Base-by-base conservation (phyloP, 2,113 vertebrate species). In the Protobothrops flavoviridis region DNA sequence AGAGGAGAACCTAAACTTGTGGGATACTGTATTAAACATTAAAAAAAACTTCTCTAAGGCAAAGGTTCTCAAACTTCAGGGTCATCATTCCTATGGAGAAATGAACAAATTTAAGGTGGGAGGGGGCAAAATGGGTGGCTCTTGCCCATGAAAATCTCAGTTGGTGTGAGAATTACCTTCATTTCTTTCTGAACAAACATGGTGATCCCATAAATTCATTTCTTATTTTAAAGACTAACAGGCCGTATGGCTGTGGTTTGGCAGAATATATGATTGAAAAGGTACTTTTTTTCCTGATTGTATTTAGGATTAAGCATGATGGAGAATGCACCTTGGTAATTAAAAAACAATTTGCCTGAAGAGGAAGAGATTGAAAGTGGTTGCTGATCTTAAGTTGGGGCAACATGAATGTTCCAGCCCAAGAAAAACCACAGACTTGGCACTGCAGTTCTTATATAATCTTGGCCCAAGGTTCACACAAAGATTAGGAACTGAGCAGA, bases 401-500 rank as follows among this genome's bases (percentile, higher is more conserved):
- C 7, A 55, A n/a, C 15, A 10, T 88, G n/a, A 24, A 61, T 87
- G 91, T 93, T 15, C 81, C 8, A 26, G 24, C 2, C 23, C 94
- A 57, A 81, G 15, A 74, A 20, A 74, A 74, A 20, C n/a, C 69
- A 74, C 5, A 91, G 50, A 93, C 21, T 39, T 56, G 93, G 57
- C 93, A 88, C 90, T 94, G 86, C 26, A n/a, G 5, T 92, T 94
- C 85, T 93, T 61, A 87, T 55, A 57, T 53, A 61, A 90, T 43
- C 3, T 55, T 45, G 88, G 33, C n/a, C 91, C 52, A 21, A 33
- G 57, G 93, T 26, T 2, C 57, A 50, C 11, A 52, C 3, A 85
- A 52, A 88, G 86, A 85, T 45, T 33, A 94, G 53, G 45, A 13
- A 10, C 17, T 87, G 7, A 64, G 26, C 13, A 23, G 11, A 5